A percentile compares a stretch with the other conserved stretches of the same genome.
Conservation (phyloP, 2,797 vertebrate species). For the Cephalopachus bancanus region DNA sequence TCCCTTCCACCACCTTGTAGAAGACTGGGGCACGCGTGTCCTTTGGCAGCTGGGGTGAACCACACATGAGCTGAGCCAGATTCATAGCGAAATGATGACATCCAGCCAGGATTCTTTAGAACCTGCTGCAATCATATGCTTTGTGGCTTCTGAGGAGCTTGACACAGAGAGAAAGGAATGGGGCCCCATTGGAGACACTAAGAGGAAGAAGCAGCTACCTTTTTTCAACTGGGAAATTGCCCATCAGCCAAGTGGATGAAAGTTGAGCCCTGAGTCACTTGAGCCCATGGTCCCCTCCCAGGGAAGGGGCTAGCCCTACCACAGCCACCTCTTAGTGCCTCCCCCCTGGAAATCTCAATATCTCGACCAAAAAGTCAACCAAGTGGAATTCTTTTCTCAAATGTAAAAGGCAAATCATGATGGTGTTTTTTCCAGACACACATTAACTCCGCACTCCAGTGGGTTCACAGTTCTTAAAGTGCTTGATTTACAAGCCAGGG, state of each 20-base stretch:
- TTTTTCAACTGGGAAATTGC: not conserved
- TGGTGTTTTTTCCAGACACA: slow-evolving; percentile 64
- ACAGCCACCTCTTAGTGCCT: not conserved
- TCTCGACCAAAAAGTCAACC: not conserved
- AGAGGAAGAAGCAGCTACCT: not conserved
- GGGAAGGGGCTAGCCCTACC: not conserved
- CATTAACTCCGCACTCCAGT: slow-evolving; percentile 60
- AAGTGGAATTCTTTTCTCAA: slow-evolving; percentile 25
- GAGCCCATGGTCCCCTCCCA: not conserved
- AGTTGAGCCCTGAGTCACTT: not conserved
- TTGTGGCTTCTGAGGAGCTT: not conserved
- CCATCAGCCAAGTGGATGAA: not conserved
- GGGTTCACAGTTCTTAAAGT: slow-evolving; percentile 63
- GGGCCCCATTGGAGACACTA: not conserved
- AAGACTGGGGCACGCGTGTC: not conserved
- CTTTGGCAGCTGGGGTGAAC: not conserved
- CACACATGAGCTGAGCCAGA: not conserved
- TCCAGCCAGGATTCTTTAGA: not conserved
- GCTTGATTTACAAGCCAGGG: slow-evolving; percentile 67
- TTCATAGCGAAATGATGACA: not conserved
- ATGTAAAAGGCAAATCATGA: slow-evolving; percentile 47
- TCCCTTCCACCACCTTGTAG: not conserved
- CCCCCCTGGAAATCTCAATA: not conserved
- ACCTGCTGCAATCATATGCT: not conserved
- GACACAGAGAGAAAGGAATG: not conserved